Evolutionary conservation across 2,888 invertebrate species (phyloP), one percentile per base, ranked within the genome.

Genomic region (Aphidius colemani): DNA sequence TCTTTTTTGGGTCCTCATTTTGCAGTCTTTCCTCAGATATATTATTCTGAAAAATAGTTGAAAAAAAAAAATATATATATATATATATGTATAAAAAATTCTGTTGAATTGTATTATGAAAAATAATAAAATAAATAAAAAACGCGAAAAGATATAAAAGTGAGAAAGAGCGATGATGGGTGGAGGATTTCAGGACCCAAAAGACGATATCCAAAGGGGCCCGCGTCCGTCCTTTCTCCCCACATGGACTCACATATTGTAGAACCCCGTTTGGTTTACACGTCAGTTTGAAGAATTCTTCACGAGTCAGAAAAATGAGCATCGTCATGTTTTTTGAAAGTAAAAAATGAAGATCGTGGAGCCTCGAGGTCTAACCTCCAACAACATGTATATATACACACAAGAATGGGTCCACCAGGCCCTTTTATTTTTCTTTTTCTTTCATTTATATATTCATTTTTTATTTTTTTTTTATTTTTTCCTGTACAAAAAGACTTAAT

Each of bases 241-340:
- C 64, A 50, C 57, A 59, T 49, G 59, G 56, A 45, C 56, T 46
- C 56, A 57, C 30, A 57, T 45, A 45, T 39, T 46, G 45, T 55
- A 63, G 61, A 70, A 72, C 76, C 74, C 76, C 75, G 78, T 77
- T 78, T 74, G 75, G 78, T 78, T 30, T 76, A 75, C 76, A 78
- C 80, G 79, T 80, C 79, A 80, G 74, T 80, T 79, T 80, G 76
- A 80, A 80, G 81, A 80, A 82, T 80, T 81, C 80, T 80, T 80
- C 79, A 78, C 79, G 79, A 81, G 80, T 78, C 80, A 80, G 80
- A 82, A 81, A 81, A 82, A 81, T 81, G 81, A 82, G 81, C 82
- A 80, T 79, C 80, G 81, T 82, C 81, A 82, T 82, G 82, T 80
- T 81, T 81, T 82, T 82, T 81, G 82, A 82, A 81, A 81, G 82